Evolutionary conservation across 2,888 invertebrate genomes (phyloP), one percentile per base, ranked within the genome.

Genomic region (Hydraecia micacea): DNA sequence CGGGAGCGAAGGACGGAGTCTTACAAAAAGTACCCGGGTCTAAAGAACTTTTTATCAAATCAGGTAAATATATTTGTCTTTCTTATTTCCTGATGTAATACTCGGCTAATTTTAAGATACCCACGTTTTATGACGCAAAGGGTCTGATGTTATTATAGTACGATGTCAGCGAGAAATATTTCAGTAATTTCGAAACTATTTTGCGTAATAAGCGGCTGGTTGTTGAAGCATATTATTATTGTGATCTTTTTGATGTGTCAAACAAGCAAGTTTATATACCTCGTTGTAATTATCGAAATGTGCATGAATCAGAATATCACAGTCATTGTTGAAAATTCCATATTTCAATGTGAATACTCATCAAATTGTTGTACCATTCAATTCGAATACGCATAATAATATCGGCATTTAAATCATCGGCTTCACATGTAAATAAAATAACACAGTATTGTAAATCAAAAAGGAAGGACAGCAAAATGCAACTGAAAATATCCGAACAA

Each of bases 31-130:
- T 46, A 75, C 13, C 65, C 11, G n/a, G n/a, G n/a, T n/a, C 0
- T 5, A 36, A 69, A 69, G 25, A 77, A 73, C n/a, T 83, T 78
- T 58, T 63, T 77, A 77, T 65, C 25, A 60, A 83, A 83, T 69
- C 68, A 60, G n/a, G 55, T 49, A 36, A 62, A 25, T 15, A 67
- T 67, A 66, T 69, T 73, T 78, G 73, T 66, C 58, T 69, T 60
- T 83, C 8, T 36, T 52, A 75, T 69, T 73, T 72, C 63, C 36
- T 46, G 39, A 52, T 60, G 21, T 75, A 52, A 79, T 83, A 71
- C 49, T 4, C n/a, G 46, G 66, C 13, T 70, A 72, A 85, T 73
- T 80, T 68, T 58, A 58, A 58, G 39, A 42, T 63, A 63, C 32
- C 28, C 28, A 39, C 21, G n/a, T 65, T n/a, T 55, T 49, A 75